Evolutionary conservation across 2,888 invertebrate species (phyloP).

Genomic region (Heliconius ismenius): DNA sequence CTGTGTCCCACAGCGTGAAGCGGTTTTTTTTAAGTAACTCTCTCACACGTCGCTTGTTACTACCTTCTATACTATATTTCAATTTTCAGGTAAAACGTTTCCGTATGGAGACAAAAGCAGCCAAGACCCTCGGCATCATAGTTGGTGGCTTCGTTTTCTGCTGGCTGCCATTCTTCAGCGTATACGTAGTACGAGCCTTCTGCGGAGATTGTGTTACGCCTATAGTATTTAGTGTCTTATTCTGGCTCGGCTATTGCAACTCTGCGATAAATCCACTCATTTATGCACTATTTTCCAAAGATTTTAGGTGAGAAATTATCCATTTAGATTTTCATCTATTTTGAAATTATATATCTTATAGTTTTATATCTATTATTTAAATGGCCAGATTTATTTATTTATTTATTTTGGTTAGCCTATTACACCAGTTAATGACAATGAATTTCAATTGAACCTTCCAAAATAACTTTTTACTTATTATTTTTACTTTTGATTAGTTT

Average conservation of each 20-base stretch:
- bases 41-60: no score
- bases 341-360: background rate
- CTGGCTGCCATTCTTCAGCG: slow-evolving; percentile 98
- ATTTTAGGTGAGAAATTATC: slow-evolving; percentile 83
- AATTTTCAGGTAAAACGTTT: slow-evolving; percentile 89
- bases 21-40: no score
- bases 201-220: slow-evolving; percentile 92
- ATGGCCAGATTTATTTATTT: no score
- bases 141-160: slow-evolving; percentile 98
- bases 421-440: background rate
- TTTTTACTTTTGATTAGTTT: background rate
- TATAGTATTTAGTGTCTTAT: slow-evolving; percentile 93
- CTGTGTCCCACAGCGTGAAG: no score
- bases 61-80: background rate
- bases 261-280: slow-evolving; percentile 97
- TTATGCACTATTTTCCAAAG: slow-evolving; percentile 96
- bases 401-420: background rate
- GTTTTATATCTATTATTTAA: background rate
- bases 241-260: slow-evolving; percentile 99
- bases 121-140: slow-evolving; percentile 97
- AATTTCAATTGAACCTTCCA: background rate
- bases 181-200: slow-evolving; percentile 94
- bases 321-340: no score
- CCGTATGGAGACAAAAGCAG: slow-evolving; percentile 97
- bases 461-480: background rate